These are phyloP conservation scores for Oophaga pumilio DNA, from an alignment of 2,113 vertebrate species.

Conservation along the genomic window DNA sequence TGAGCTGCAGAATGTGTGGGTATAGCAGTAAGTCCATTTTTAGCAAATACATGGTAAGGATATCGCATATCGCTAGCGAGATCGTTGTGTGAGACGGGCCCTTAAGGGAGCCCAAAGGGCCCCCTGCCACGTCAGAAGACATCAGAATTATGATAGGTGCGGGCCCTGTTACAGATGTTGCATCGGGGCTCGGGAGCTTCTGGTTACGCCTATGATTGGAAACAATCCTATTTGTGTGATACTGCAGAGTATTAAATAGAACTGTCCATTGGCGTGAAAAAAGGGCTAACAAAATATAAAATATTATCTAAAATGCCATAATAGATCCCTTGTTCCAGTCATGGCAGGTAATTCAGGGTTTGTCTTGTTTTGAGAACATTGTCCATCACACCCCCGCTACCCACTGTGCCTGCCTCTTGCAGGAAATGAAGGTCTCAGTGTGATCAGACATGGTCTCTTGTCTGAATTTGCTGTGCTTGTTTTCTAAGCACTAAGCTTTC, in stretches of 20 bases:
- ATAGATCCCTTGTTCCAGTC: slow-evolving; percentile 4
- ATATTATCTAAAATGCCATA: background rate
- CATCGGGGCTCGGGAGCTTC: background rate
- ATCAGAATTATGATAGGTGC: background rate
- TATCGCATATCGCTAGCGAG: no score
- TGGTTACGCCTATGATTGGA: background rate
- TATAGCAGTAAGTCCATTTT: no score
- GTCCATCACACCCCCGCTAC: slow-evolving; percentile 38
- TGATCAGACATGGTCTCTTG: slow-evolving; percentile 68
- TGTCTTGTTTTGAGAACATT: slow-evolving; percentile 30
- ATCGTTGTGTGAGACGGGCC: no score
- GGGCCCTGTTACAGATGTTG: background rate
- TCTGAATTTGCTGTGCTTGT: slow-evolving; percentile 66
- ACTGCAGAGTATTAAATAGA: background rate
- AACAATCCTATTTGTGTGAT: background rate
- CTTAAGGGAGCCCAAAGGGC: background rate
- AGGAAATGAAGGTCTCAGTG: slow-evolving; percentile 67
- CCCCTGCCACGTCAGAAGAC: background rate
- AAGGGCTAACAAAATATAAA: background rate
- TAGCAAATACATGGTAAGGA: no score
- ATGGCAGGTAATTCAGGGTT: background rate
- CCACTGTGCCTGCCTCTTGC: slow-evolving; percentile 34
- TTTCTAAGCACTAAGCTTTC: slow-evolving; percentile 70
- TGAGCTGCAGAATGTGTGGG: no score
- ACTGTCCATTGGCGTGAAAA: background rate